A percentile compares a stretch with the other conserved stretches of the same genome.
Conservation (phyloP, 2,113 vertebrate genomes). For the Sterrhoptilus dennistouni region DNA sequence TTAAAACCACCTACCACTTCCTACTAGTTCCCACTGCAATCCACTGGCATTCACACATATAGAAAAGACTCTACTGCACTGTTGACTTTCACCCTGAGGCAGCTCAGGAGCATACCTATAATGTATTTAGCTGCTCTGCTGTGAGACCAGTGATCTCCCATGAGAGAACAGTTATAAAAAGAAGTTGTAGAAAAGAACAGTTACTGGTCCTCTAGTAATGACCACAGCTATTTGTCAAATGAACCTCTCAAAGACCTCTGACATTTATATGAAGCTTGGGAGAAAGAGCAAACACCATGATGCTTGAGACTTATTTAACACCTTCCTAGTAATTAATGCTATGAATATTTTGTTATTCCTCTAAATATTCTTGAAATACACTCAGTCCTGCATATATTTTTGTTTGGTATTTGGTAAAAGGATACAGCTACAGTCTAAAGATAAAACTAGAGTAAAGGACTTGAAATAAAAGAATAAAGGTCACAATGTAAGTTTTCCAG, state of each 20-base stretch:
- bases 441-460: background rate
- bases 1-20: background rate
- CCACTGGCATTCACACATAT: background rate
- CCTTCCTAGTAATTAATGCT: background rate
- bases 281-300: background rate
- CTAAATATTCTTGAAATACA: background rate
- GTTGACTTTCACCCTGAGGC: background rate
- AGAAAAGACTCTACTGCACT: accelerated
- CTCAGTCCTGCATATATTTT: background rate
- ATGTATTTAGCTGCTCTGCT: background rate
- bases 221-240: background rate
- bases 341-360: background rate
- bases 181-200: background rate
- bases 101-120: background rate
- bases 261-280: background rate
- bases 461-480: background rate
- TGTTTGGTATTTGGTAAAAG: background rate
- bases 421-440: background rate
- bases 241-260: background rate
- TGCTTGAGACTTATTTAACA: background rate
- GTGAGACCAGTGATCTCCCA: background rate
- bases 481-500: background rate
- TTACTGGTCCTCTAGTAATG: background rate
- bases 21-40: background rate
- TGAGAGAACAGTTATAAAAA: background rate